phyloP scores from a whole-genome alignment of 2,113 vertebrate genomes.

The Lampris incognitus region DNA sequence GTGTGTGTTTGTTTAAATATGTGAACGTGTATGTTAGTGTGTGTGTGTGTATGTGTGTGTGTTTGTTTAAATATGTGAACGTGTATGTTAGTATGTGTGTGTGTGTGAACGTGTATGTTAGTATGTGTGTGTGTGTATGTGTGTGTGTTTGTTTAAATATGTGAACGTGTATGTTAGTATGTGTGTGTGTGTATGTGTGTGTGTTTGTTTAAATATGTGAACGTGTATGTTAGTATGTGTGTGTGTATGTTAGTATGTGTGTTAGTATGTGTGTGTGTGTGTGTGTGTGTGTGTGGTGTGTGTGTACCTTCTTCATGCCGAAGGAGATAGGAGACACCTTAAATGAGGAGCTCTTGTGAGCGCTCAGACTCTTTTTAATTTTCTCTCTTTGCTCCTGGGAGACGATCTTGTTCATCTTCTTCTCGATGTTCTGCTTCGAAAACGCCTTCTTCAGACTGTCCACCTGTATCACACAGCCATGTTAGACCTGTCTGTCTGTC shows the following conservation, averaged over 20 bases:
- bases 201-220: background rate
- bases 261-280: background rate
- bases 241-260: background rate
- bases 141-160: background rate
- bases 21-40: background rate
- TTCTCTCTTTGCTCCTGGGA: constrained; percentile 92
- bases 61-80: background rate
- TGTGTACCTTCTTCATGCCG: constrained; percentile 72
- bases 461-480: constrained; percentile 65
- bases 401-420: constrained; percentile 97
- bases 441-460: constrained; percentile 97
- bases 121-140: background rate
- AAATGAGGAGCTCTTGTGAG: constrained; percentile 87
- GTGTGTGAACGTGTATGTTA: background rate
- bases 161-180: too few relatives aligned
- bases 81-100: background rate
- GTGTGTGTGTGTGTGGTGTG: background rate
- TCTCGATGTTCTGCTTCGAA: constrained; percentile 95
- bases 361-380: constrained; percentile 89
- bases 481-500: background rate
- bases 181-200: too few relatives aligned
- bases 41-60: background rate
- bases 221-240: background rate
- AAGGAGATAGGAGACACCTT: constrained; percentile 86
- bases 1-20: background rate